Evolutionary conservation across 2,888 invertebrate species (phyloP).

Genomic region (Patella ulyssiponensis): DNA sequence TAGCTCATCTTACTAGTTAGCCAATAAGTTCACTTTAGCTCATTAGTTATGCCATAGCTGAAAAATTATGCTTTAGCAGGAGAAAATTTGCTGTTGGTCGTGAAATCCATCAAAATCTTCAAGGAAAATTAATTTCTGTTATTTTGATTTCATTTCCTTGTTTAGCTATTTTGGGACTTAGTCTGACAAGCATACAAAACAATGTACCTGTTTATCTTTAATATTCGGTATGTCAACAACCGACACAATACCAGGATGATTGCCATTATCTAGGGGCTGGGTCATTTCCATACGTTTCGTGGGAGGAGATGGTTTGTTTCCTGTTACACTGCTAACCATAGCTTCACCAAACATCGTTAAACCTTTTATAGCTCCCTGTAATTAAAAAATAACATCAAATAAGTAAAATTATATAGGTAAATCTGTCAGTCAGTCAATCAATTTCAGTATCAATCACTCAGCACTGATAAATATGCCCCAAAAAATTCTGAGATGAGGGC

Average conservation of each 20-base stretch:
- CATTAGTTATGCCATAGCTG: too few species aligned
- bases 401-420: too few species aligned
- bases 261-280: constrained; percentile 59
- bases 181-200: background rate
- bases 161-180: background rate
- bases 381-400: background rate
- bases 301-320: constrained; percentile 71
- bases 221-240: constrained; percentile 79
- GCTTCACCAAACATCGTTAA: constrained; percentile 87
- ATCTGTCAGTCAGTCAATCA: too few species aligned
- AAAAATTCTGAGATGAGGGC: too few species aligned
- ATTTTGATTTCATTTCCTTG: background rate
- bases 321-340: constrained; percentile 90
- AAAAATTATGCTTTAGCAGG: too few species aligned
- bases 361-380: constrained; percentile 86
- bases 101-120: background rate
- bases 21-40: too few species aligned
- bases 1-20: too few species aligned
- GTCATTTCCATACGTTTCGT: constrained; percentile 55
- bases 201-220: constrained; percentile 54
- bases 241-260: constrained; percentile 86
- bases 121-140: background rate
- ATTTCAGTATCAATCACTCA: too few species aligned
- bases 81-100: background rate
- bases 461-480: too few species aligned